Conservation (phyloP, 2,888 invertebrate species). For the Platynereis dumerilii region DNA sequence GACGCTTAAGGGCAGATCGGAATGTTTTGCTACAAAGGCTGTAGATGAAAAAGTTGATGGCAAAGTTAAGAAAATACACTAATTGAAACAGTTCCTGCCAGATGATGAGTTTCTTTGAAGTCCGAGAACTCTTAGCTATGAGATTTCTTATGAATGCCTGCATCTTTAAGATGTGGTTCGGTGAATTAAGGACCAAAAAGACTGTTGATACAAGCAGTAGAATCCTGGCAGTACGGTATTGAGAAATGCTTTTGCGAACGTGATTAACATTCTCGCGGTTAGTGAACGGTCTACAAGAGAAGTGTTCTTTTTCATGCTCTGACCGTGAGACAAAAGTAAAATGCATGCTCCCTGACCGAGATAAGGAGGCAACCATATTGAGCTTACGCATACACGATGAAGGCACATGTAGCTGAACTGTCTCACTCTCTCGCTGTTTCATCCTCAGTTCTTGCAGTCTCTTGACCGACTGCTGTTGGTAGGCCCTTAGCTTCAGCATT, state of each 20-base stretch:
- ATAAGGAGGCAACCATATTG: neutral
- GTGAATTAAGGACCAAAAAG: slow-evolving; percentile 27
- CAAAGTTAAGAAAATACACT: slow-evolving; percentile 29
- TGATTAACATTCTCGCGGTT: neutral
- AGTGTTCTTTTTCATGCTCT: neutral
- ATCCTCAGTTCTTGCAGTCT: neutral
- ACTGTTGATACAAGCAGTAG: slow-evolving; percentile 27
- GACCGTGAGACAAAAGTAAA: slow-evolving; percentile 4
- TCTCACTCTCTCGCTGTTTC: neutral
- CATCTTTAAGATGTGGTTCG: slow-evolving; percentile 28
- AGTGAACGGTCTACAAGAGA: neutral
- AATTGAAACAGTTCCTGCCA: slow-evolving; percentile 31
- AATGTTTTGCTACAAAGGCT: slow-evolving; percentile 22
- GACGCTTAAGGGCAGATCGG: slow-evolving; percentile 17
- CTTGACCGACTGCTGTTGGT: neutral
- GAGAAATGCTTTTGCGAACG: slow-evolving; percentile 11
- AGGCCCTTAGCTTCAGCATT: slow-evolving; percentile 19
- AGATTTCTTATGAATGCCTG: slow-evolving; percentile 26
- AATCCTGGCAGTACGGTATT: slow-evolving; percentile 28
- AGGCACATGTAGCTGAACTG: neutral
- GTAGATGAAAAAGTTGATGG: slow-evolving; percentile 33
- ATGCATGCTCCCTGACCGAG: slow-evolving; percentile 5
- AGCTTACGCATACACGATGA: no score
- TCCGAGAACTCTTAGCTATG: slow-evolving; percentile 1
- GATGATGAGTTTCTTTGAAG: slow-evolving; percentile 8